These are phyloP conservation scores for Doryteuthis pealeii DNA, from an alignment of 1,140 invertebrate species.

Conservation along the genomic window DNA sequence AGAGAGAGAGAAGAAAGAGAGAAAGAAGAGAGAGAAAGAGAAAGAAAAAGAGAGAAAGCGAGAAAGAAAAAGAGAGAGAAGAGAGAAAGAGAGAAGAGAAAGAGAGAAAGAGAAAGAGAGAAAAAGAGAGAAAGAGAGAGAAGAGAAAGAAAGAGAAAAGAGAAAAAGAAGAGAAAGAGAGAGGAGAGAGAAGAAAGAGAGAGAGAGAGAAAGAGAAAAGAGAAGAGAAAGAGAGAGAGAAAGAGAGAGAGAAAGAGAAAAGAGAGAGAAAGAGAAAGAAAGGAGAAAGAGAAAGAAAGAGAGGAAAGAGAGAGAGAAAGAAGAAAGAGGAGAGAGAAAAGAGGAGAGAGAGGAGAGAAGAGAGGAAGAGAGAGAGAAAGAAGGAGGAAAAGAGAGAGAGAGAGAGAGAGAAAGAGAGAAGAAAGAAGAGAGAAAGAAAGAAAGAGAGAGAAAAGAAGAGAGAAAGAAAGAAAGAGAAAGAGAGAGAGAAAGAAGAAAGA, in stretches of 20 bases:
- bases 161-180: constrained; percentile 1
- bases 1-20: too few relatives aligned
- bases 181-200: neutral
- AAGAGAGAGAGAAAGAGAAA: constrained; percentile 10
- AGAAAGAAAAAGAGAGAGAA: too few relatives aligned
- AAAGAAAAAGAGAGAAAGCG: too few relatives aligned
- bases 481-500: too few relatives aligned
- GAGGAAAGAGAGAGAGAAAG: constrained; percentile 13
- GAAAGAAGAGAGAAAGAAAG: too few relatives aligned
- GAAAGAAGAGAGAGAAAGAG: too few relatives aligned
- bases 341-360: neutral
- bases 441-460: too few relatives aligned
- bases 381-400: neutral
- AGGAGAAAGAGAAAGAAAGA: constrained; percentile 13
- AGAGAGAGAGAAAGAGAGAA: too few relatives aligned
- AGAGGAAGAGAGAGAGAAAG: neutral
- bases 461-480: too few relatives aligned
- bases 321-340: constrained; percentile 8
- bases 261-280: constrained; percentile 19
- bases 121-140: constrained; percentile 7
- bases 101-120: neutral
- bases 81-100: neutral
- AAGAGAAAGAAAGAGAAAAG: constrained; percentile 6
- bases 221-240: neutral
- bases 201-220: constrained; percentile 2